Conservation (phyloP, 2,888 invertebrate species). For the Drosophila colorata region DNA sequence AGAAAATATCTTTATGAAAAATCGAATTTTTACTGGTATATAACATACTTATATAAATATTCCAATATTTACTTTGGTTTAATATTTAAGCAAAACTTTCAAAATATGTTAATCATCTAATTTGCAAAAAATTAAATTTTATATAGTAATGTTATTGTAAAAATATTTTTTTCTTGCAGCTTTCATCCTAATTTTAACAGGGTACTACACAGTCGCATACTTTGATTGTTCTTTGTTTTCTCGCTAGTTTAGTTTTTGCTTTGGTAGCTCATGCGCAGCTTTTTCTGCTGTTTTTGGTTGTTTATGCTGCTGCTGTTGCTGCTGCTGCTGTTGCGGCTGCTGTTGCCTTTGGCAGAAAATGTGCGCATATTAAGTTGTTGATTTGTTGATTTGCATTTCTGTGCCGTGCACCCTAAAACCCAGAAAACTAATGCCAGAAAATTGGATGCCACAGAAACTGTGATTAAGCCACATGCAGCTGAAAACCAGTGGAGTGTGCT, state of each 20-base stretch:
- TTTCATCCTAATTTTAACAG: not conserved
- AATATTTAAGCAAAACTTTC: not conserved
- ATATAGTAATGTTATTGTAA: too few species aligned
- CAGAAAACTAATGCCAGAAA: conserved; percentile 29
- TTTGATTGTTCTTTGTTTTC: not conserved
- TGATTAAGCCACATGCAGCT: conserved; percentile 25
- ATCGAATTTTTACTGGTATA: not conserved
- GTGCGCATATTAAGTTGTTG: conserved; percentile 73
- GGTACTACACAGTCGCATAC: not conserved
- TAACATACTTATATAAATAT: too few species aligned
- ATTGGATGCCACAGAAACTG: conserved; percentile 31
- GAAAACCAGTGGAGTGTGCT: conserved; percentile 5
- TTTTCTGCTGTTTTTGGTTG: conserved; percentile 26
- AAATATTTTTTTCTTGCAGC: not conserved
- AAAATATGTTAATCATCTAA: too few species aligned
- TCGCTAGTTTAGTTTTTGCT: conserved; percentile 22
- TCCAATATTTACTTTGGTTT: not conserved
- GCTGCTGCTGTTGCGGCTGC: conserved; percentile 17
- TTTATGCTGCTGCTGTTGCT: conserved; percentile 26
- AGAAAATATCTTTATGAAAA: not conserved
- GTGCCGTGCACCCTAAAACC: conserved; percentile 1
- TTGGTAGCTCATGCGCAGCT: conserved; percentile 29
- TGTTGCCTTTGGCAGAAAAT: conserved; percentile 45
- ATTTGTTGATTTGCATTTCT: conserved; percentile 70
- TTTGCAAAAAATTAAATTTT: too few species aligned